Evolutionary conservation across 2,888 invertebrate species (phyloP).

Genomic region (Drosophila melanocephala): DNA sequence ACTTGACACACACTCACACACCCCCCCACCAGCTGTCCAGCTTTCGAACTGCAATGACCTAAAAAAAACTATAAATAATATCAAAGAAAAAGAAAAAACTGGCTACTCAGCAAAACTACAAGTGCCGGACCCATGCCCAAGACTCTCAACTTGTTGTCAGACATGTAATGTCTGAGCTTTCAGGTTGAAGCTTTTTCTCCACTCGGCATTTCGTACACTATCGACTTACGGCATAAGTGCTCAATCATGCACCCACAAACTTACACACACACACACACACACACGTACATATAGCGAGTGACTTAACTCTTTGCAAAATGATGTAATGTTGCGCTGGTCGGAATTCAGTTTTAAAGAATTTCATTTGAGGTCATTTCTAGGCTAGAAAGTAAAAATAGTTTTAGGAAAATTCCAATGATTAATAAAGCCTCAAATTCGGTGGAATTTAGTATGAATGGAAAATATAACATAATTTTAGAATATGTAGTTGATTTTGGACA

Average conservation of each 20-base stretch:
- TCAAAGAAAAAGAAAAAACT: constrained; percentile 41
- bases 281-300: constrained; percentile 34
- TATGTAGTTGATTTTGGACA: neutral
- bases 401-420: neutral
- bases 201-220: constrained; percentile 36
- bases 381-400: neutral
- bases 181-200: constrained; percentile 63
- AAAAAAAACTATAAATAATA: constrained; percentile 48
- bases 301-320: constrained; percentile 64
- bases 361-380: constrained; percentile 43
- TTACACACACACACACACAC: constrained; percentile 1
- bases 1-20: constrained; percentile 70
- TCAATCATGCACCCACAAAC: constrained; percentile 62
- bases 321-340: constrained; percentile 58
- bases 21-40: constrained; percentile 37
- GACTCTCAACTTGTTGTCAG: constrained; percentile 31
- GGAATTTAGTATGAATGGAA: neutral
- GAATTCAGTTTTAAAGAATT: constrained; percentile 59
- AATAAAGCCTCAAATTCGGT: neutral
- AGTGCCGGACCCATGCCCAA: constrained; percentile 35
- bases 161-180: constrained; percentile 64
- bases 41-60: constrained; percentile 59
- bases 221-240: constrained; percentile 66
- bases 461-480: neutral
- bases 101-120: constrained; percentile 41